Percentiles rank a stretch among this genome's conserved stretches.
Evolutionary conservation across 2,797 vertebrate genomes (phyloP).

Genomic region (Pseudocheirus occidentalis): DNA sequence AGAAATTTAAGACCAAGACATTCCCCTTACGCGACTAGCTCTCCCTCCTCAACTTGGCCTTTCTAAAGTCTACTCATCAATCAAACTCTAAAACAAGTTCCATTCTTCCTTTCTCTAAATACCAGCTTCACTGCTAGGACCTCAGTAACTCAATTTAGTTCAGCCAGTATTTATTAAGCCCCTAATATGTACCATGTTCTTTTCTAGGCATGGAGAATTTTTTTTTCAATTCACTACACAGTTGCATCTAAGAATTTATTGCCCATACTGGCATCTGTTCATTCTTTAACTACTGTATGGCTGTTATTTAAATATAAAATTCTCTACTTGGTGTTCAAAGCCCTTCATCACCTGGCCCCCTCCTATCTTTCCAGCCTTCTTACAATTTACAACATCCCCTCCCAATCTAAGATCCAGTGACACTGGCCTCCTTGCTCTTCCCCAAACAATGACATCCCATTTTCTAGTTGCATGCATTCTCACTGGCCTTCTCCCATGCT

Average conservation of each 20-base stretch:
- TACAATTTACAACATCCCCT: background rate
- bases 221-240: background rate
- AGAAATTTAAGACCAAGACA: constrained; percentile 7
- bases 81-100: background rate
- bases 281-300: background rate
- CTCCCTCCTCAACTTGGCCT: background rate
- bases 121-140: background rate
- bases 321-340: background rate
- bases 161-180: background rate
- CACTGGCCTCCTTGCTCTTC: background rate
- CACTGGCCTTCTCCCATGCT: background rate
- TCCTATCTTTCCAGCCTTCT: background rate
- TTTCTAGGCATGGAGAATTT: background rate
- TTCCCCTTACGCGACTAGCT: background rate
- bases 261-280: background rate
- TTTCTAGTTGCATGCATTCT: background rate
- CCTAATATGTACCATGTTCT: background rate
- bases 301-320: background rate
- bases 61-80: background rate
- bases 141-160: background rate
- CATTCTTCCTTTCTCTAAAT: background rate
- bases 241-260: background rate
- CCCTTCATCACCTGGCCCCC: background rate
- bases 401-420: background rate
- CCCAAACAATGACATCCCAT: background rate